These are phyloP conservation scores for Holothuria leucospilota DNA, from an alignment of 53 echinoderm and acorn worm species.

Conservation along the genomic window DNA sequence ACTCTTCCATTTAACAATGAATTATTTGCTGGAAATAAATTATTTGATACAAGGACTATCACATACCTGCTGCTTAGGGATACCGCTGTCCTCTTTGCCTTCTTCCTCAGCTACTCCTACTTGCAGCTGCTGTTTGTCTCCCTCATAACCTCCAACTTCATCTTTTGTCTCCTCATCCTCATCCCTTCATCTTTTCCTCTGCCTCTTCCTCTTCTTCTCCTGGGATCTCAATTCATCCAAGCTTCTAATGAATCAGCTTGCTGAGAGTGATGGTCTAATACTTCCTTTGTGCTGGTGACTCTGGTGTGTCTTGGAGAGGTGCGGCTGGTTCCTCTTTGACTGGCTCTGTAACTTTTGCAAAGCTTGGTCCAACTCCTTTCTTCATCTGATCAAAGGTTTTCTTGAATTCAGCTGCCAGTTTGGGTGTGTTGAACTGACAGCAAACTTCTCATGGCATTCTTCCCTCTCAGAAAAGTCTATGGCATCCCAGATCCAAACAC, in stretches of 20 bases:
- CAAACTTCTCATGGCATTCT: conserved; percentile 77
- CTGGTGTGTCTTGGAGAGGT: no score
- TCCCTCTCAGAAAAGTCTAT: conserved; percentile 88
- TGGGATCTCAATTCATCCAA: no score
- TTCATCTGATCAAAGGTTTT: conserved; percentile 72
- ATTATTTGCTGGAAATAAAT: no score
- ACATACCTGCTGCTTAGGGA: no score
- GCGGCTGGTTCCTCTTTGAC: no score
- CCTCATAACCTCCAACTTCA: neutral
- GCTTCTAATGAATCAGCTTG: neutral
- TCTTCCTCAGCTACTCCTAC: no score
- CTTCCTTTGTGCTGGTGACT: no score
- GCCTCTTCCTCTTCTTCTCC: no score
- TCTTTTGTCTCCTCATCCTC: conserved; percentile 48
- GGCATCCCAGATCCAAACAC: conserved; percentile 68
- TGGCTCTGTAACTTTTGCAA: neutral
- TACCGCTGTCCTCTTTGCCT: no score
- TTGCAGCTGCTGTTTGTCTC: neutral
- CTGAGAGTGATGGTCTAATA: neutral
- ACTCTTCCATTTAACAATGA: no score
- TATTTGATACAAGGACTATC: no score
- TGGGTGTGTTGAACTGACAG: conserved; percentile 86
- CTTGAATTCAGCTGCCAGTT: conserved; percentile 73
- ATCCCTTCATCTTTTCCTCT: no score
- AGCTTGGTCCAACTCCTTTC: neutral